Evolutionary conservation across 1,140 invertebrate species (phyloP), one percentile per base, ranked within the genome.

Genomic region (Xylocopa sonorina): DNA sequence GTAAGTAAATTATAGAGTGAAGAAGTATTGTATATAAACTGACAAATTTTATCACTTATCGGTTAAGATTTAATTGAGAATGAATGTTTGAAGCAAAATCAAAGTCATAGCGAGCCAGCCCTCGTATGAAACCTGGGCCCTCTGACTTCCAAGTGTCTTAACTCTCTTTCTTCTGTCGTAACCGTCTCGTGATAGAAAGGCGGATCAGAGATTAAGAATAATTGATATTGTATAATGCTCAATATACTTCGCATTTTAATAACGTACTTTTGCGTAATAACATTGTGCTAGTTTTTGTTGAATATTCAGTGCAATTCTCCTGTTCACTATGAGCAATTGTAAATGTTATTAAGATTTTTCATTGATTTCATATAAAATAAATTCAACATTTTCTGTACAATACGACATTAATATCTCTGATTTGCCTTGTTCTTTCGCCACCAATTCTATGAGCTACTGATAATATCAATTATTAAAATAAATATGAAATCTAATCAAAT

Each of bases 121-220:
- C 87, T 87, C 67, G 68, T 82, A 83, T 68, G 76, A 85, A 81
- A 84, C 73, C 74, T 85, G 88, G 86, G 84, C 87, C 64, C 78
- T 89, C 87, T 83, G 89, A 91, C 89, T 91, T 91, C 87, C 88
- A 90, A 91, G 90, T 91, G 90, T 91, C 90, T 91, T 91, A 91
- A 90, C 86, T 90, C 82, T 85, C 81, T 75, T 71, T 87, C 77
- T 88, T 83, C 86, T 86, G 83, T 88, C 86, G 81, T 89, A 89
- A 86, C 84, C 87, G 88, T 91, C 85, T 89, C 83, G 88, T 80
- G 77, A 89, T 88, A 76, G 78, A 89, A 82, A 85, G 85, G 84
- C 83, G 88, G 87, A 88, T 87, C 84, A 88, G 85, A 81, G 73
- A 82, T 87, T 69, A 72, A 53, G 50, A 53, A 72, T 78, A 78